Evolutionary conservation across 2,888 invertebrate genomes (phyloP).

Genomic region (Zonitis immaculata): DNA sequence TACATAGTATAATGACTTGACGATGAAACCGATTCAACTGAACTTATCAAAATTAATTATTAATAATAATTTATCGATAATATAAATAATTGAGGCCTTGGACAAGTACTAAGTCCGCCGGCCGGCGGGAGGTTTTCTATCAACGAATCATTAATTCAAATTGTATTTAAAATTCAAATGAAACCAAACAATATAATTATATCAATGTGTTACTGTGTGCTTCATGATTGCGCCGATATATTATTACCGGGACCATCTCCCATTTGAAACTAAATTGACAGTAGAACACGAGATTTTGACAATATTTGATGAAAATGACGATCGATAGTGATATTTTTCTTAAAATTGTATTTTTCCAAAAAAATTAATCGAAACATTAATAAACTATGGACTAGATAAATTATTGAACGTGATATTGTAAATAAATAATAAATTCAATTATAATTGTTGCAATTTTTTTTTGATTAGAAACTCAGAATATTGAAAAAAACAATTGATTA

Average conservation of each 20-base stretch:
- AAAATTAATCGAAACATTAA: background rate
- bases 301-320: slow-evolving; percentile 42
- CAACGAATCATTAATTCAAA: slow-evolving; percentile 30
- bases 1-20: slow-evolving; percentile 56
- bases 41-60: too few species aligned
- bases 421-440: slow-evolving; percentile 3
- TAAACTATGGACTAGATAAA: background rate
- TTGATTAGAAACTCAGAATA: too few species aligned
- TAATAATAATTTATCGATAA: too few species aligned
- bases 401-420: slow-evolving; percentile 16
- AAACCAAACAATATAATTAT: background rate
- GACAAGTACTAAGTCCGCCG: slow-evolving; percentile 4
- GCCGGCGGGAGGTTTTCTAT: slow-evolving; percentile 23
- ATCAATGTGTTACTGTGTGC: slow-evolving; percentile 21
- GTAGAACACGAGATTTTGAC: slow-evolving; percentile 39
- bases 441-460: background rate
- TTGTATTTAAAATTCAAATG: slow-evolving; percentile 7
- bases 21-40: slow-evolving; percentile 28
- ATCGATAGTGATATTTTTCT: slow-evolving; percentile 46
- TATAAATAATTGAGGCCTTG: background rate
- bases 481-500: too few species aligned
- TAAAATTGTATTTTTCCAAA: slow-evolving; percentile 23
- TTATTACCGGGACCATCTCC: slow-evolving; percentile 30
- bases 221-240: slow-evolving; percentile 16
- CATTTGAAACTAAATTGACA: slow-evolving; percentile 13